A percentile compares a stretch with the other conserved stretches of the same genome.
Evolutionary conservation across 2,888 invertebrate species (phyloP).

Genomic region (Cheilosia pagana): DNA sequence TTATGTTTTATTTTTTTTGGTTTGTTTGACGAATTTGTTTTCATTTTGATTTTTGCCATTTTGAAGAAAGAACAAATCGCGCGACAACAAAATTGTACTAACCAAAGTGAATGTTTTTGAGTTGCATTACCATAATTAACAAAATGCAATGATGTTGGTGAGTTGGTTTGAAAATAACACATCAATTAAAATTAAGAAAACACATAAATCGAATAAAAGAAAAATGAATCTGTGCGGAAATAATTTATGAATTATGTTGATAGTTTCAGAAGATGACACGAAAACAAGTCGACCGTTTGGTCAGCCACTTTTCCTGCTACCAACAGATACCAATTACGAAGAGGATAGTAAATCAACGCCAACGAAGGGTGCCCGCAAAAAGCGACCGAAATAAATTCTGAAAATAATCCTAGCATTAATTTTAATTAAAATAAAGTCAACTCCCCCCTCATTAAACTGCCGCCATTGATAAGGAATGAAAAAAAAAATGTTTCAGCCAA

Average conservation of each 20-base stretch:
- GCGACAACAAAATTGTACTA: conserved; percentile 18
- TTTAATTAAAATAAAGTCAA: conserved; percentile 51
- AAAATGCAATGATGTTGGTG: conserved; percentile 75
- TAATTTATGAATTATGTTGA: conserved; percentile 64
- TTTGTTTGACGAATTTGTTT: conserved; percentile 1
- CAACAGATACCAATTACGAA: conserved; percentile 82
- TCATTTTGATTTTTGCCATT: conserved; percentile 46
- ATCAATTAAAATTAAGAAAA: conserved; percentile 5
- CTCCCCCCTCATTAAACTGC: conserved; percentile 36
- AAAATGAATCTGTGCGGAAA: conserved; percentile 21
- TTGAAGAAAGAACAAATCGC: conserved; percentile 14
- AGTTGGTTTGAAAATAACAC: conserved; percentile 63
- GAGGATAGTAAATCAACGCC: conserved; percentile 75
- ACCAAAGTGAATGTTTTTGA: conserved; percentile 44
- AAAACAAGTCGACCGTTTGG: conserved; percentile 88
- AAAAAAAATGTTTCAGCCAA: background rate
- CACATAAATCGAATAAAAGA: conserved; percentile 3
- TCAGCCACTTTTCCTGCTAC: conserved; percentile 90
- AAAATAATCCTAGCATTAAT: conserved; percentile 62
- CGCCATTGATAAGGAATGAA: conserved; percentile 25
- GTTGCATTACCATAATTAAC: conserved; percentile 42
- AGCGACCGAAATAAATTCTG: conserved; percentile 73
- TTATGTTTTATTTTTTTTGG: conserved; percentile 1
- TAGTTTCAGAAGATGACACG: conserved; percentile 78
- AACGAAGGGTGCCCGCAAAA: conserved; percentile 77